Evolutionary conservation across 1,140 invertebrate species (phyloP), one percentile per base, ranked within the genome.

Genomic region (Mylabris phalerata): DNA sequence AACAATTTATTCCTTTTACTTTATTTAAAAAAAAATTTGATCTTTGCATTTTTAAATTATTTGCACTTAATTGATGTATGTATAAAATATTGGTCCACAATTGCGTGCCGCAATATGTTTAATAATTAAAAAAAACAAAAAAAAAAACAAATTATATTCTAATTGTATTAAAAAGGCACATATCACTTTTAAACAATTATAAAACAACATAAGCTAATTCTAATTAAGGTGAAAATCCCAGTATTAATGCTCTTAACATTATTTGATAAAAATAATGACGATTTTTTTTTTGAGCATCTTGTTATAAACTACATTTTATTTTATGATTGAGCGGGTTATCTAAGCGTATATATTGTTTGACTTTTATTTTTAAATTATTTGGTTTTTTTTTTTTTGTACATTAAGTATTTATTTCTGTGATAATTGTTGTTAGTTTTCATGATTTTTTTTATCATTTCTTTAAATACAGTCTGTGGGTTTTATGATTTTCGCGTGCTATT

Each of bases 401-500:
- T 64, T 67, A 65, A 67, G 66, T 60, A 65, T 66, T 67, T 67
- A 60, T 67, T 67, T 67, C 66, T 67, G 66, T 67, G 66, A 67
- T 67, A 67, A 54, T 67, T 57, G 49, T 57, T 62, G 60, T 67
- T 66, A 67, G 66, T 67, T 63, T 62, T 63, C 3, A 41, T 41
- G 24, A 45, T 59, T 52, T 47, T 58, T n/a, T 32, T 32, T 32
- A 3, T 32, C 32, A 32, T 32, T 32, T 32, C 1, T 45, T n/a
- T 5, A 45, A 42, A 54, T 11, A 54, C 50, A 54, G 42, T 54
- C 50, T 54, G 50, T 54, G 50, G 51, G 42, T 45, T 51, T 52
- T 32, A 5, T 32, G 51, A 42, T 54, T 59, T 58, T 62, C 56
- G 61, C 57, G 51, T 62, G 57, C 61, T 59, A 44, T 59, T 32